Evolutionary conservation across 1,140 invertebrate genomes (phyloP).

Genomic region (Campoletis sonorensis): DNA sequence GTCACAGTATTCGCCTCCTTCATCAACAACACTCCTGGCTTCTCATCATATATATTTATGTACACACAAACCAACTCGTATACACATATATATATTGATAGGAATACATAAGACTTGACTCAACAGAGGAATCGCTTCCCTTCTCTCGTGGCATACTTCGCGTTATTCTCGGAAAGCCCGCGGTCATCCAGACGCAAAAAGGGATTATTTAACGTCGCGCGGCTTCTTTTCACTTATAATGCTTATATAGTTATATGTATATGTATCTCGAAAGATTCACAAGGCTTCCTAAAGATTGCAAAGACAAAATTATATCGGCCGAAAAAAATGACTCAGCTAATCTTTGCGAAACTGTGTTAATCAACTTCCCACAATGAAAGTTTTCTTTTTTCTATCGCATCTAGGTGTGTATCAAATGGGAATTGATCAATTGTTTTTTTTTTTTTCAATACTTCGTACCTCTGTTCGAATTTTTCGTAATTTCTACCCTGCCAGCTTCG

Average conservation of each 20-base stretch:
- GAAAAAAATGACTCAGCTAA: slow-evolving; percentile 3
- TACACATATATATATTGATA: not conserved
- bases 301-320: not conserved
- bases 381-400: too few relatives aligned
- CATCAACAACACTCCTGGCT: not conserved
- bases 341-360: not conserved
- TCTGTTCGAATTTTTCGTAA: too few relatives aligned
- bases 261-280: not conserved
- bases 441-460: too few relatives aligned
- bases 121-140: not conserved
- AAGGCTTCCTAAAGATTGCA: slow-evolving; percentile 1
- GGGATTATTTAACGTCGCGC: slow-evolving; percentile 30
- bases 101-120: not conserved
- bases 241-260: not conserved
- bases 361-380: not conserved
- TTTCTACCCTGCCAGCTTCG: not conserved
- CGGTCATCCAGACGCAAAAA: slow-evolving; percentile 35
- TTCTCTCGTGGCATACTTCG: slow-evolving; percentile 17
- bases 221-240: slow-evolving; percentile 29
- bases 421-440: too few relatives aligned
- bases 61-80: not conserved
- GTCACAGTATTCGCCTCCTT: not conserved
- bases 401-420: too few relatives aligned
- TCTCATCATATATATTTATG: not conserved
- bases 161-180: slow-evolving; percentile 32